phyloP scores from a whole-genome alignment of 1,140 invertebrate genomes.

The Battus philenor region DNA sequence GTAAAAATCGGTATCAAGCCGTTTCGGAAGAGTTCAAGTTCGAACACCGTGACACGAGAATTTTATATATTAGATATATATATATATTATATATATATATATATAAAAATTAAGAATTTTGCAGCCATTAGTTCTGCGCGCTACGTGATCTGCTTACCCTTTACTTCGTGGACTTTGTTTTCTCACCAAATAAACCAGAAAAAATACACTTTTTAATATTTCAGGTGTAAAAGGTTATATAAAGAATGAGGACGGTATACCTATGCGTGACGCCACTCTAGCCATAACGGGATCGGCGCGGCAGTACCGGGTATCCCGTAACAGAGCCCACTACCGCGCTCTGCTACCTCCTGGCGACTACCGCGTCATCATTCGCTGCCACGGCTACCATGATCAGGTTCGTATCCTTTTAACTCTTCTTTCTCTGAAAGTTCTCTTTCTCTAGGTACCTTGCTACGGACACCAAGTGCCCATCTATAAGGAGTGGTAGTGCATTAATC shows the following conservation, averaged over 20 bases:
- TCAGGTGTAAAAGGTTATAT: constrained; percentile 85
- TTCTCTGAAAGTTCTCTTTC: neutral
- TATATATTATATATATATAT: no score
- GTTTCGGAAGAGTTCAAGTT: no score
- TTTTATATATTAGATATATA: no score
- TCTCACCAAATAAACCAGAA: no score
- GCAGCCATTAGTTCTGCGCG: no score
- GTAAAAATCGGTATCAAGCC: no score
- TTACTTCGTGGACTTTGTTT: no score
- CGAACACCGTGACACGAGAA: no score
- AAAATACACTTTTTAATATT: no score
- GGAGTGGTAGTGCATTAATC: neutral
- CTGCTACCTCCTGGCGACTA: constrained; percentile 82
- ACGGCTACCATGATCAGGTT: constrained; percentile 76
- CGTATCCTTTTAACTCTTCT: neutral
- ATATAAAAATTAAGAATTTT: no score
- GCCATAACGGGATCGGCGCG: constrained; percentile 77
- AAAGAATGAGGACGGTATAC: constrained; percentile 77
- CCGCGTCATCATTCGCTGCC: constrained; percentile 76
- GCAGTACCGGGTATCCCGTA: constrained; percentile 79
- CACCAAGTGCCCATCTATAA: neutral
- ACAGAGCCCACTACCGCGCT: constrained; percentile 82
- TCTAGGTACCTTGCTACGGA: constrained; percentile 22
- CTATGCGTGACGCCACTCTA: constrained; percentile 84
- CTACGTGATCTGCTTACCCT: no score